Percentiles rank a stretch among this genome's conserved stretches.
These are phyloP conservation scores for Rutpela maculata DNA, from an alignment of 2,888 invertebrate species.

Conservation along the genomic window DNA sequence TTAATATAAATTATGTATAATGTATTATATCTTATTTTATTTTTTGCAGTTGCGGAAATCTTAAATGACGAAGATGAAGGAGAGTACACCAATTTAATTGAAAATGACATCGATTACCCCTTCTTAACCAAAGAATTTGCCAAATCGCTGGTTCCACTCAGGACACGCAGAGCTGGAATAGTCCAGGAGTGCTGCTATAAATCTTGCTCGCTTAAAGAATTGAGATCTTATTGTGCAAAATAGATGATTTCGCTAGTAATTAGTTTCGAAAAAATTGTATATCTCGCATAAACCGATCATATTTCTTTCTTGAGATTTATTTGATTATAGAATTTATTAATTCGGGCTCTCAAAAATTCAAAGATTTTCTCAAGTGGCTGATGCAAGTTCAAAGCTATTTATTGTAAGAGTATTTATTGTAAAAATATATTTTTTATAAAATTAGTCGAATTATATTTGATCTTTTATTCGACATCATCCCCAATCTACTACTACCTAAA, in stretches of 20 bases:
- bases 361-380: neutral
- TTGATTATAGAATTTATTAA: neutral
- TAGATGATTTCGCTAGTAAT: neutral
- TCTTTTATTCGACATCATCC: neutral
- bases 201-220: constrained; percentile 11
- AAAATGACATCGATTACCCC: constrained; percentile 10
- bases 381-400: neutral
- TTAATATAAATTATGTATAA: too few species aligned
- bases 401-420: neutral
- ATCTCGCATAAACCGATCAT: too few species aligned
- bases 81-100: neutral
- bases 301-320: neutral
- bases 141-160: constrained; percentile 23
- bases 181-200: constrained; percentile 34
- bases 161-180: constrained; percentile 19
- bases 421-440: neutral
- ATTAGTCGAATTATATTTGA: neutral
- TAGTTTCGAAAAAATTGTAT: neutral
- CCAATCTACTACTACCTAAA: too few species aligned
- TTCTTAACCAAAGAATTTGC: constrained; percentile 22
- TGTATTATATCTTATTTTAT: neutral
- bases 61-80: neutral
- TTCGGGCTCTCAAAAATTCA: neutral
- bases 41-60: neutral
- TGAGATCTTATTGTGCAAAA: constrained; percentile 22